Base-by-base conservation (phyloP, 2,797 vertebrate genomes). In the Argya squamiceps region DNA sequence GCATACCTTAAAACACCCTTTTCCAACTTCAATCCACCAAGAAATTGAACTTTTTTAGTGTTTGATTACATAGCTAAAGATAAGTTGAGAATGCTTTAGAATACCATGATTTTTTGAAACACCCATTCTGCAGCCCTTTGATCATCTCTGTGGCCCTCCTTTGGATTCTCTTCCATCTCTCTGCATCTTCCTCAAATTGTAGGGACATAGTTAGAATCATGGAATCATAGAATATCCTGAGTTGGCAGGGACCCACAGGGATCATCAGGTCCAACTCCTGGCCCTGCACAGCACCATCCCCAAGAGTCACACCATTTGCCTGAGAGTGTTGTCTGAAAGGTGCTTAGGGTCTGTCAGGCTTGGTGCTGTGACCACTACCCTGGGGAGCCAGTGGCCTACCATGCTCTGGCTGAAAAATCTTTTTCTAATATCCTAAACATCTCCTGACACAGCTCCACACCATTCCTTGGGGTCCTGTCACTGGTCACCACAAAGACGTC, bases 81-180 rank as follows among this genome's bases (percentile, higher is more conserved):
- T 26, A 62, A 65, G 6, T 36, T 0, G 0, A 67, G 5, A 16
- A 15, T 63, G 17, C 20, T 74, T 79, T 52, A 63, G 59, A 68
- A 73, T 15, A 36, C 5, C 11, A 15, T 32, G 5, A 52, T 75
- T 71, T 86, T 11, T 19, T 62, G 43, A 73, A 76, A 1, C 16
- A 65, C 7, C 7, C 46, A 11, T 78, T 56, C 27, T 82, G 6
- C 15, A 84, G 44, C 14, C 6, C 5, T 68, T 55, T 44, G 13
- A 26, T 52, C 27, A 46, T 43, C 64, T 85, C 47, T 0, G 0
- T 7, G 8, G 24, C 17, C 24, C 10, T 77, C 1, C 9, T 86
- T 73, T 86, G 39, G 47, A 49, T 41, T 9, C 8, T 56, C 3
- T 64, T 29, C 22, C 4, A 27, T 30, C 49, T 55, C 6, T 55